Evolutionary conservation across 2,113 vertebrate genomes (phyloP).

Genomic region (Rhineura floridana): DNA sequence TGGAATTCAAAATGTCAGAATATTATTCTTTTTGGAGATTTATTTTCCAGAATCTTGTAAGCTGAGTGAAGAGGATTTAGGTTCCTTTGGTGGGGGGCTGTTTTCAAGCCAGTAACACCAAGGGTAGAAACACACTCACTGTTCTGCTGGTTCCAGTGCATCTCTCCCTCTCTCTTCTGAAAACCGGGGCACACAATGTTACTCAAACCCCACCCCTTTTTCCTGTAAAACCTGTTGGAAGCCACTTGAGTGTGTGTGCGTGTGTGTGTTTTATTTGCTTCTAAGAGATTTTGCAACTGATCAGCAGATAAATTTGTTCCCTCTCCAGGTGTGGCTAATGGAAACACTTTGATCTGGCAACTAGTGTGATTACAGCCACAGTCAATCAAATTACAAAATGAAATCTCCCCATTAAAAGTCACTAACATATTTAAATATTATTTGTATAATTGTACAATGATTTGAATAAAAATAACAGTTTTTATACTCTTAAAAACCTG

Average conservation of each 20-base stretch:
- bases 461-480: background rate
- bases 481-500: background rate
- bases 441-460: background rate
- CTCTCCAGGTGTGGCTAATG: too few relatives aligned
- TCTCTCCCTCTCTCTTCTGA: too few relatives aligned
- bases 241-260: too few relatives aligned
- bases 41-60: background rate
- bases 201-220: too few relatives aligned
- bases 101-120: background rate
- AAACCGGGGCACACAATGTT: too few relatives aligned
- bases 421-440: background rate
- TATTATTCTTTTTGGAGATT: background rate
- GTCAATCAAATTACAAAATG: background rate
- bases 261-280: too few relatives aligned
- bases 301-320: too few relatives aligned
- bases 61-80: background rate
- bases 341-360: too few relatives aligned
- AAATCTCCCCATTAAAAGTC: background rate
- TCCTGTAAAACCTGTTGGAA: too few relatives aligned
- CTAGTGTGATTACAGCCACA: background rate
- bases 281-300: too few relatives aligned
- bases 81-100: background rate
- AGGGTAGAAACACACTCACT: too few relatives aligned
- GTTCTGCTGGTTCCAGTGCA: too few relatives aligned
- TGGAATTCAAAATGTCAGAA: background rate